Percentiles rank a stretch among this genome's conserved stretches.
These are phyloP conservation scores for Patella pellucida DNA, from an alignment of 2,888 invertebrate species.

Conservation along the genomic window DNA sequence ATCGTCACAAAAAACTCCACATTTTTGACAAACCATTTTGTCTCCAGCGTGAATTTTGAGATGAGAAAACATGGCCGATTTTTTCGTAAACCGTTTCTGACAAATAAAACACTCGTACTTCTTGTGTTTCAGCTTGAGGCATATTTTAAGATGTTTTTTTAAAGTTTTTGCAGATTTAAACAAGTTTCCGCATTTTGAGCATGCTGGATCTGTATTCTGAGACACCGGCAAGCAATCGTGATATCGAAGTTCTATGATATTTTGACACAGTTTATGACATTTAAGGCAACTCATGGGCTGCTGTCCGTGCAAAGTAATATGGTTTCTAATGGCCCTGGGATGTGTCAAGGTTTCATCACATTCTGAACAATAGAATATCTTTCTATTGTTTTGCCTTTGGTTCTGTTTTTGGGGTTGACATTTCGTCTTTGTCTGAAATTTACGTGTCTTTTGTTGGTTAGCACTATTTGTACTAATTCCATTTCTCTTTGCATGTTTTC, in stretches of 20 bases:
- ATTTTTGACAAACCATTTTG: conserved; percentile 51
- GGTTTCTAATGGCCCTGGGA: conserved; percentile 25
- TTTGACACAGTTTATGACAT: conserved; percentile 24
- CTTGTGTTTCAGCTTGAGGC: conserved; percentile 23
- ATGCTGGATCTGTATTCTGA: conserved; percentile 2
- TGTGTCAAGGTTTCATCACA: conserved; percentile 27
- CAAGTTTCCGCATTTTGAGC: conserved; percentile 14
- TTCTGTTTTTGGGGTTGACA: neutral
- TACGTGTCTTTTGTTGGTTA: too few species aligned
- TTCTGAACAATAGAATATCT: conserved; percentile 23
- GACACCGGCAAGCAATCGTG: conserved; percentile 20
- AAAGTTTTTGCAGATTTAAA: neutral
- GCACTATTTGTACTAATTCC: too few species aligned
- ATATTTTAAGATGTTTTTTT: neutral
- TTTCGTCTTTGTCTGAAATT: too few species aligned
- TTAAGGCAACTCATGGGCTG: conserved; percentile 25
- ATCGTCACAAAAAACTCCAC: conserved; percentile 55
- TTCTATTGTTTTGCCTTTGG: conserved; percentile 8
- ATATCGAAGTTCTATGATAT: conserved; percentile 22
- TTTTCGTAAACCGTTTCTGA: conserved; percentile 51
- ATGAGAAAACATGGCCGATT: conserved; percentile 53
- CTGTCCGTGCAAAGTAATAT: conserved; percentile 21
- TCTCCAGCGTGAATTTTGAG: conserved; percentile 53
- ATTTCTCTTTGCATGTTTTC: too few species aligned
- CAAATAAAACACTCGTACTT: conserved; percentile 56